A percentile compares a stretch with the other conserved stretches of the same genome.
Conservation (phyloP, 2,797 vertebrate species). For the Poecilia velifera region DNA sequence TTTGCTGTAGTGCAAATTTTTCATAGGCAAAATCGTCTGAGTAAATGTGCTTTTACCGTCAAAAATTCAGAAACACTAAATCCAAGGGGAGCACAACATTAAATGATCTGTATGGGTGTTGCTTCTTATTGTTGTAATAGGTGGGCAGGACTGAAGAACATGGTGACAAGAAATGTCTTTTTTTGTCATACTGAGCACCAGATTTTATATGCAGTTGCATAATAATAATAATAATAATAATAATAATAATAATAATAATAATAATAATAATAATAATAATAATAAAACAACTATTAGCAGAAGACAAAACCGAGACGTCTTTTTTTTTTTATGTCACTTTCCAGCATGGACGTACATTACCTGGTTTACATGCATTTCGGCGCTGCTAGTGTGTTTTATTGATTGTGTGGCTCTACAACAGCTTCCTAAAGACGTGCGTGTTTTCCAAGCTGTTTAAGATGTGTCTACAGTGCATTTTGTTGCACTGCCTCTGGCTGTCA, state of each 20-base stretch:
- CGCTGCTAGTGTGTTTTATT: slow-evolving; percentile 62
- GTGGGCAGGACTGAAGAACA: background rate
- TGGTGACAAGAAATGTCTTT: background rate
- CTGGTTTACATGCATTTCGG: slow-evolving; percentile 30
- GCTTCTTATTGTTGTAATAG: background rate
- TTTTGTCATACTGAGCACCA: background rate
- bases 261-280: background rate
- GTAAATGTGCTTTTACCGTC: background rate
- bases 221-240: background rate
- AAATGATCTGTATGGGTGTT: background rate
- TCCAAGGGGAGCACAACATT: background rate
- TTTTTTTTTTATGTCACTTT: slow-evolving; percentile 19
- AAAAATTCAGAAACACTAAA: background rate
- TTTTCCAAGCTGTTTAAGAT: slow-evolving; percentile 55
- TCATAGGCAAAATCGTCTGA: background rate
- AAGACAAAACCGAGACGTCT: background rate
- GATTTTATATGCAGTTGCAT: background rate
- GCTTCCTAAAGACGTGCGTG: slow-evolving; percentile 32
- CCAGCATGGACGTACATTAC: slow-evolving; percentile 11
- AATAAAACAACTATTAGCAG: background rate
- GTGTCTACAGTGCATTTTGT: slow-evolving; percentile 54
- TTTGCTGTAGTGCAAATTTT: background rate
- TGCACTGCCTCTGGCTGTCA: slow-evolving; percentile 61
- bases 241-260: too few relatives aligned
- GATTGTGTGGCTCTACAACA: slow-evolving; percentile 44